Evolutionary conservation across 1,140 invertebrate genomes (phyloP).

Genomic region (Chrysopa pallens): DNA sequence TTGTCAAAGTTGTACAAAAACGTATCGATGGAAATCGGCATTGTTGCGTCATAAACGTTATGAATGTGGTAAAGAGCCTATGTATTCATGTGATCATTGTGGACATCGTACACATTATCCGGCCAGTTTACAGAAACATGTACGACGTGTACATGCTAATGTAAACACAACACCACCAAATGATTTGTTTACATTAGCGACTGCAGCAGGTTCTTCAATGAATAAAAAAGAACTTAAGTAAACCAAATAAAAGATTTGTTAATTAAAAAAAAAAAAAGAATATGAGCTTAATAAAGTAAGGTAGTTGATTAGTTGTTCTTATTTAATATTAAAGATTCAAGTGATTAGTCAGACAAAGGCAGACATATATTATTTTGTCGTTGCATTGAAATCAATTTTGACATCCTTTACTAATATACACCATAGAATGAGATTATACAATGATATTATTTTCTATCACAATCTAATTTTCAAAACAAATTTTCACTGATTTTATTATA

Average conservation of each 20-base stretch:
- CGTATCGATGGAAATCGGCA: constrained; percentile 26
- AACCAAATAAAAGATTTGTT: not conserved
- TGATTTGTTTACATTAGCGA: constrained; percentile 1
- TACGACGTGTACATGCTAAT: constrained; percentile 19
- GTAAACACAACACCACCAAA: constrained; percentile 10
- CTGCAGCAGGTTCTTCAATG: not conserved
- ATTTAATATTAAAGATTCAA: no score
- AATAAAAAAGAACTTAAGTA: not conserved
- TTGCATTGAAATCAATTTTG: no score
- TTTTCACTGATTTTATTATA: no score
- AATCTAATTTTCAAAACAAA: no score
- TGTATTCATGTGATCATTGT: constrained; percentile 19
- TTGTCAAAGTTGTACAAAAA: constrained; percentile 17
- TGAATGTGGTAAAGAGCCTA: constrained; percentile 41
- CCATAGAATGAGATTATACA: no score
- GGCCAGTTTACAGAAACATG: constrained; percentile 17
- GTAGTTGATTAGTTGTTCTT: constrained; percentile 1
- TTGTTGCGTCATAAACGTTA: constrained; percentile 42
- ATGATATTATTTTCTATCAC: no score
- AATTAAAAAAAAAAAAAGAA: constrained; percentile 1
- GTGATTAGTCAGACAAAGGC: no score
- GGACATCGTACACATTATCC: constrained; percentile 2
- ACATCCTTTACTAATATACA: no score
- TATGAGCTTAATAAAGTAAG: constrained; percentile 6
- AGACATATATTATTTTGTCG: no score